Evolutionary conservation across 2,888 invertebrate species (phyloP).

Genomic region (Sphaerophoria taeniata): DNA sequence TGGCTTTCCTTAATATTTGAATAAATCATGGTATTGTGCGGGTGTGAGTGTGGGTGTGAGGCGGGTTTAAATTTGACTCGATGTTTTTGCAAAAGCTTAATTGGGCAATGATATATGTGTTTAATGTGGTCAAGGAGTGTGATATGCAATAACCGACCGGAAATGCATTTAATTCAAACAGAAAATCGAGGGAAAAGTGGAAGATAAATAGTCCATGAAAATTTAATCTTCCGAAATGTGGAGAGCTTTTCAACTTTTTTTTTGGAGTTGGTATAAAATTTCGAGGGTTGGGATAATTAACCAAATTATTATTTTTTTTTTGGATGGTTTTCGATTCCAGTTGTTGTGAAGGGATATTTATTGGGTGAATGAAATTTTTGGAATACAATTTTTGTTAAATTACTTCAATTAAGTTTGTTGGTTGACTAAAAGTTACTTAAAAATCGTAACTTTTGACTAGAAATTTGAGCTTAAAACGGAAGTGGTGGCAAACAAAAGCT

Average conservation of each 20-base stretch:
- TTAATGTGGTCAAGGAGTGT: constrained; percentile 46
- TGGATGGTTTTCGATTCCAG: no score
- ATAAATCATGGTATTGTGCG: constrained; percentile 27
- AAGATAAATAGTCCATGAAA: background rate
- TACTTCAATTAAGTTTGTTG: no score
- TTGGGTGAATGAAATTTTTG: no score
- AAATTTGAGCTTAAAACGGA: no score
- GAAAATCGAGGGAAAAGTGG: background rate
- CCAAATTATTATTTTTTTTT: background rate
- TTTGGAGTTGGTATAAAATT: background rate
- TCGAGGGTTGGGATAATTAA: background rate
- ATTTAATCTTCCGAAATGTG: background rate
- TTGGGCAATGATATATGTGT: constrained; percentile 50
- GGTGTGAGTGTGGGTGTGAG: background rate
- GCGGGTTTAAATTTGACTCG: constrained; percentile 10
- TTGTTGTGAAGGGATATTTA: no score
- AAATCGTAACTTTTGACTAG: no score
- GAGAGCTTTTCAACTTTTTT: background rate
- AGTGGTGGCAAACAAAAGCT: no score
- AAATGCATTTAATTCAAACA: constrained; percentile 19
- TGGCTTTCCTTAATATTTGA: constrained; percentile 58
- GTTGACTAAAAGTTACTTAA: no score
- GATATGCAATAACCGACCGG: constrained; percentile 27
- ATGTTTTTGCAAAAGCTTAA: constrained; percentile 24
- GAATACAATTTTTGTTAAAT: no score